These are phyloP conservation scores for Acanthaster planci DNA, from an alignment of 35 echinoderm and acorn worm species.

Conservation along the genomic window DNA sequence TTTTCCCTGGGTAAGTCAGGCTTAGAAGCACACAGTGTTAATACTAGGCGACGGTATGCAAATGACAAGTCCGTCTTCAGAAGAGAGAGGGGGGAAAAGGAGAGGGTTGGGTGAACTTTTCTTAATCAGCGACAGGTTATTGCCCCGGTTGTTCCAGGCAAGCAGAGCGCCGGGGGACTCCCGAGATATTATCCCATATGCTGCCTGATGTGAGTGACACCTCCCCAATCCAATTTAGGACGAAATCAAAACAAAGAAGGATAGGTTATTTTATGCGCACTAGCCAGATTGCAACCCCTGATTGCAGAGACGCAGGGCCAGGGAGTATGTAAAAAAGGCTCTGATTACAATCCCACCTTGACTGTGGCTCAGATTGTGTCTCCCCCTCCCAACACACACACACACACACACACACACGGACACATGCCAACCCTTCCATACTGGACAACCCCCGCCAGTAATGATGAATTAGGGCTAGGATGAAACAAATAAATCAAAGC, in stretches of 20 bases:
- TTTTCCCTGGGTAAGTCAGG: too few relatives aligned
- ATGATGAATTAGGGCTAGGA: constrained; percentile 24
- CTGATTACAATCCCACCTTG: constrained; percentile 20
- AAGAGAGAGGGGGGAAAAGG: neutral
- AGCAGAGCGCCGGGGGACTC: constrained; percentile 15
- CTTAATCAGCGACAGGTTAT: constrained; percentile 21
- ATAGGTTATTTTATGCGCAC: constrained; percentile 42
- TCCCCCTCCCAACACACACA: neutral
- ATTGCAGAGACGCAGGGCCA: constrained; percentile 25
- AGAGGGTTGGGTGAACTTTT: constrained; percentile 27
- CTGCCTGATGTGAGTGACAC: constrained; percentile 43
- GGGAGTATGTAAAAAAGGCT: constrained; percentile 23
- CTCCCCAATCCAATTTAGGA: constrained; percentile 50
- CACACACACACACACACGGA: constrained; percentile 12
- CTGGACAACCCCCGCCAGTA: constrained; percentile 22
- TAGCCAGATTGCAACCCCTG: constrained; percentile 16
- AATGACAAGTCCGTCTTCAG: constrained; percentile 29
- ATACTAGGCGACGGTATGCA: constrained; percentile 36
- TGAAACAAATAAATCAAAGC: constrained; percentile 34
- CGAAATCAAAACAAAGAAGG: constrained; percentile 46
- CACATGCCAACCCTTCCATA: neutral
- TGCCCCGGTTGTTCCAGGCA: constrained; percentile 26
- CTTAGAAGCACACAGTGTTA: constrained; percentile 16
- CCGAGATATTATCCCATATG: constrained; percentile 48
- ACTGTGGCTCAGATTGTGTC: constrained; percentile 11